These are phyloP conservation scores for Tachina grossa DNA, from an alignment of 2,888 invertebrate genomes.

Conservation along the genomic window DNA sequence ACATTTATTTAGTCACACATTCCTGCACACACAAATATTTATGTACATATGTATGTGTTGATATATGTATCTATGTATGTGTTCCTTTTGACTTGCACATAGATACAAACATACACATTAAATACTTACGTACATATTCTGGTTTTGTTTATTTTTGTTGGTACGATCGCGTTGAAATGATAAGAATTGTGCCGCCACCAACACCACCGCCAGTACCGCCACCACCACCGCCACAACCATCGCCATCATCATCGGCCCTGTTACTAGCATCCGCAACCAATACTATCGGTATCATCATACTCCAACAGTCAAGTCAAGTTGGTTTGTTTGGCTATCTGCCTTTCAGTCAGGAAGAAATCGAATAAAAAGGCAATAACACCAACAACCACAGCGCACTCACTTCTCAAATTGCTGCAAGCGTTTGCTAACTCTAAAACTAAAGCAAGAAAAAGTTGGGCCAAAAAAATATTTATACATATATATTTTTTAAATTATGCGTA, in stretches of 20 bases:
- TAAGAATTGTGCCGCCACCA: constrained; percentile 72
- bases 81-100: constrained; percentile 10
- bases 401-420: constrained; percentile 60
- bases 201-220: constrained; percentile 1
- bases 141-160: constrained; percentile 53
- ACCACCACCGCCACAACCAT: neutral
- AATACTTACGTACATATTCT: constrained; percentile 23
- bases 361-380: constrained; percentile 48
- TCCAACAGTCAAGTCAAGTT: constrained; percentile 41
- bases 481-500: constrained; percentile 69
- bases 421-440: constrained; percentile 56
- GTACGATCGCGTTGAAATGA: constrained; percentile 69
- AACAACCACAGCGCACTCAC: constrained; percentile 51
- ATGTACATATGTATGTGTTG: constrained; percentile 9
- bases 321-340: constrained; percentile 18
- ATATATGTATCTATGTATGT: constrained; percentile 8
- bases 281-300: constrained; percentile 29
- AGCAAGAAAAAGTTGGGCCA: constrained; percentile 1
- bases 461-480: constrained; percentile 6
- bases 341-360: constrained; percentile 20
- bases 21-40: neutral
- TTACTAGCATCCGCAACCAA: constrained; percentile 35
- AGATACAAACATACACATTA: too few relatives aligned
- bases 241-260: constrained; percentile 24
- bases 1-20: constrained; percentile 26